phyloP scores from a whole-genome alignment of 1,140 invertebrate species.

The Dreissena polymorpha region DNA sequence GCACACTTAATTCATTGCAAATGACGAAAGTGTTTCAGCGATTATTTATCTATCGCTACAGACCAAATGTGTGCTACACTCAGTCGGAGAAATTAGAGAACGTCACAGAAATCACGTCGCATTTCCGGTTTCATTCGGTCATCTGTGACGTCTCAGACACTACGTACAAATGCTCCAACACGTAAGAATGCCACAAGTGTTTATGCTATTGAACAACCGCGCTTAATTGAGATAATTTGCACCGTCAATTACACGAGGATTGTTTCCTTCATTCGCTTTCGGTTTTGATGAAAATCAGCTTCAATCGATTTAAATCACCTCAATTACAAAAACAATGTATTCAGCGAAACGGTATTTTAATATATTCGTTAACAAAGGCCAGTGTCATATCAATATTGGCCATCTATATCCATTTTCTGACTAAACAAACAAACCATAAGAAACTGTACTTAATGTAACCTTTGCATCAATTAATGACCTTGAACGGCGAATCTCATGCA shows the following conservation, averaged over 20 bases:
- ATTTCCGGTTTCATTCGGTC: constrained; percentile 10
- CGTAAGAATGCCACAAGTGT: constrained; percentile 7
- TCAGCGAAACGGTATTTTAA: no score
- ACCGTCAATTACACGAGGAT: no score
- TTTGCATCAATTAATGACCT: neutral
- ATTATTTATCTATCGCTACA: constrained; percentile 17
- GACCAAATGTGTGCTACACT: constrained; percentile 48
- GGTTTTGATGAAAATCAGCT: no score
- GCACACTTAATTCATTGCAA: no score
- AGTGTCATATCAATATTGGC: neutral
- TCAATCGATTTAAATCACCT: no score
- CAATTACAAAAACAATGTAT: no score
- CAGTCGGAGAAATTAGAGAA: constrained; percentile 1
- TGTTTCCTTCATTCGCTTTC: no score
- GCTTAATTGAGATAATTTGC: neutral
- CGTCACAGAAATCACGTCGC: constrained; percentile 16
- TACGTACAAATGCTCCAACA: constrained; percentile 20
- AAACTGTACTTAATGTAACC: neutral
- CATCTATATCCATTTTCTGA: neutral
- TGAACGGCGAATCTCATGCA: neutral
- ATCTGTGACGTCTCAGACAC: constrained; percentile 38
- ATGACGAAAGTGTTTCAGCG: neutral
- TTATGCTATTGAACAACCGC: neutral
- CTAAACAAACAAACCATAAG: neutral
- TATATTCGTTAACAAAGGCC: neutral